Conservation (phyloP, 1,140 invertebrate genomes). For the Rhizoglyphus robini region DNA sequence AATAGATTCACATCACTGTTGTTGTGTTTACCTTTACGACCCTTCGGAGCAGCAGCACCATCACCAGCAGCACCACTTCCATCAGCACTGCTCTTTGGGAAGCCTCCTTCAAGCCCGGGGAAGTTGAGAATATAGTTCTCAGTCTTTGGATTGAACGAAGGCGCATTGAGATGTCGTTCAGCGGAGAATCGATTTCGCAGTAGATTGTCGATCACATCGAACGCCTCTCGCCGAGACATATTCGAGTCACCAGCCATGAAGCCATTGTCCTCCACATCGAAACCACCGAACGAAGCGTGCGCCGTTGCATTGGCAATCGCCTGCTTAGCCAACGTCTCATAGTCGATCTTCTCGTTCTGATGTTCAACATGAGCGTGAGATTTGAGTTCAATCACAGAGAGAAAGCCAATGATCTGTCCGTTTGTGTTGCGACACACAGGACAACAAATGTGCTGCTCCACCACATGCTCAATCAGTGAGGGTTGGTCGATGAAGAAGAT, state of each 20-base stretch:
- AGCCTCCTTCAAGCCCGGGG: neutral
- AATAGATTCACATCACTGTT: neutral
- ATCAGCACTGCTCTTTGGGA: neutral
- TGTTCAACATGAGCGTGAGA: constrained; percentile 1
- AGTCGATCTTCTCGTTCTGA: neutral
- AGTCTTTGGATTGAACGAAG: neutral
- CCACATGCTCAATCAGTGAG: constrained; percentile 1
- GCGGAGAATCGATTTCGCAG: neutral
- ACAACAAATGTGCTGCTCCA: neutral
- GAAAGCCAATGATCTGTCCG: constrained; percentile 1
- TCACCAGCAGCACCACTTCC: neutral
- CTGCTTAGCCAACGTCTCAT: neutral
- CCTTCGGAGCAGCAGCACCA: neutral
- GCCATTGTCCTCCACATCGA: neutral
- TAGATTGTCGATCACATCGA: neutral
- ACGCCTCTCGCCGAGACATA: constrained; percentile 3
- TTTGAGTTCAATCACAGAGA: constrained; percentile 1
- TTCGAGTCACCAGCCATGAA: neutral
- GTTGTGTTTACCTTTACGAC: neutral
- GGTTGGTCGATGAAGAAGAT: constrained; percentile 3
- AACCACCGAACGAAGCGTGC: neutral
- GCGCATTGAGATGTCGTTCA: neutral
- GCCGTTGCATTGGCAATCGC: neutral
- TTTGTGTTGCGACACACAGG: neutral
- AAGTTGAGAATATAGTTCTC: neutral